phyloP scores from a whole-genome alignment of 2,888 invertebrate species.

The Metopia argyrocephala region DNA sequence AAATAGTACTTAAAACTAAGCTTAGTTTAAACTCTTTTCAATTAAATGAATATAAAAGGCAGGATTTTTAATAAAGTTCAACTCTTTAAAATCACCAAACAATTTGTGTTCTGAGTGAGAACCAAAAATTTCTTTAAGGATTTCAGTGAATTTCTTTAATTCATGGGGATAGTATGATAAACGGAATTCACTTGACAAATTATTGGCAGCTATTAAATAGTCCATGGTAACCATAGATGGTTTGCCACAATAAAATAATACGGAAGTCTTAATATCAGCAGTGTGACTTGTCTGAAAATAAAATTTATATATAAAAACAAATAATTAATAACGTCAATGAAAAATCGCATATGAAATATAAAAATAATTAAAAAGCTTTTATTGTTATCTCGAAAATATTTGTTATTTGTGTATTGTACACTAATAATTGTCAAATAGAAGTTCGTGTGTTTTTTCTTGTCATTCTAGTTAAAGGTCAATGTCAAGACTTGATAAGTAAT shows the following conservation, averaged over 20 bases:
- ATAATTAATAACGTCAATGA: background rate
- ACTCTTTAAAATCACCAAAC: slow-evolving; percentile 89
- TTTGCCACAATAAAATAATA: slow-evolving; percentile 87
- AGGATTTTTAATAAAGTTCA: slow-evolving; percentile 83
- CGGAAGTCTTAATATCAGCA: slow-evolving; percentile 91
- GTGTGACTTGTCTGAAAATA: slow-evolving; percentile 86
- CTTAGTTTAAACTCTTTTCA: slow-evolving; percentile 80
- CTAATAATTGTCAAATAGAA: background rate
- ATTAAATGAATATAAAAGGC: slow-evolving; percentile 92
- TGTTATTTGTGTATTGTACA: background rate
- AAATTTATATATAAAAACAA: background rate
- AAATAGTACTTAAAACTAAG: slow-evolving; percentile 57
- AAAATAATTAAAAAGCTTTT: background rate
- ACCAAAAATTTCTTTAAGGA: slow-evolving; percentile 86
- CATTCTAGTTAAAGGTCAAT: background rate
- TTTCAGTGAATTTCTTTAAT: slow-evolving; percentile 84
- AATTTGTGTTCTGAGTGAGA: slow-evolving; percentile 83
- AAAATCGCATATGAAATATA: background rate
- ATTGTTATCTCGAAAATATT: background rate
- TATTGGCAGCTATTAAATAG: slow-evolving; percentile 85
- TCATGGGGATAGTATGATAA: slow-evolving; percentile 93
- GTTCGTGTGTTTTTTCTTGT: background rate
- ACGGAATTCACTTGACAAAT: slow-evolving; percentile 85
- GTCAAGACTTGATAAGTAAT: slow-evolving; percentile 8
- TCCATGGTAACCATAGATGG: slow-evolving; percentile 89